Base-by-base conservation (phyloP, 2,888 invertebrate genomes). In the Amiota mariae region DNA sequence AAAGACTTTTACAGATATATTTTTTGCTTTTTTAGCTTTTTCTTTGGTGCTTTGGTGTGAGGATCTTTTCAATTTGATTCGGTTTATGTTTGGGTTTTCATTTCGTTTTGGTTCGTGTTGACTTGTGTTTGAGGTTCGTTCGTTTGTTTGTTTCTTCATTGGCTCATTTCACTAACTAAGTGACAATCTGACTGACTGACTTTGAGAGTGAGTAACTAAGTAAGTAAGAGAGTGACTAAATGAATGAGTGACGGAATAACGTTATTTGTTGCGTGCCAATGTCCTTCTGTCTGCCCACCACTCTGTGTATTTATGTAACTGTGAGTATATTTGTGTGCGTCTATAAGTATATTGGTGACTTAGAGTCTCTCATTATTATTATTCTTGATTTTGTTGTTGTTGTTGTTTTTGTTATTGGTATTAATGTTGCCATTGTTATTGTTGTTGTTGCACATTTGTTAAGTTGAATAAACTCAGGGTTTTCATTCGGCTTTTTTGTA, bases 381-480 rank as follows among this genome's bases (percentile, higher is more conserved):
- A 12, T 54, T 54, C 54, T 54, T 54, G 54, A 0, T 54, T 6
- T 54, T 54, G 54, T 12, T 54, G 54, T 54, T 54, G 12, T 51
- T 51, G 51, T 51, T 54, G 54, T 54, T 54, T 1, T 54, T 54
- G n/a, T 54, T 54, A 12, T 54, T 54, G 54, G 12, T n/a, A n/a
- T 54, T 54, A n/a, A 12, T 54, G 54, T 12, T 68, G n/a, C 15
- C 36, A 24, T 56, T 64, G 18, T 20, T 51, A 47, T 8, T 48
- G n/a, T 48, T 10, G 8, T 20, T 51, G 36, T 36, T 36, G 36
- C 36, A 36, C 36, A 36, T 6, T 36, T 36, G 36, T 36, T 59
- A 73, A 77, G 83, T 84, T 83, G 84, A 83, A 83, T 74, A 82
- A 83, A 83, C 83, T 77, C 66, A n/a, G 59, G 59, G 4, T 59